A percentile compares a stretch with the other conserved stretches of the same genome.
phyloP scores from a whole-genome alignment of 2,797 vertebrate genomes.

The Danionella dracula region DNA sequence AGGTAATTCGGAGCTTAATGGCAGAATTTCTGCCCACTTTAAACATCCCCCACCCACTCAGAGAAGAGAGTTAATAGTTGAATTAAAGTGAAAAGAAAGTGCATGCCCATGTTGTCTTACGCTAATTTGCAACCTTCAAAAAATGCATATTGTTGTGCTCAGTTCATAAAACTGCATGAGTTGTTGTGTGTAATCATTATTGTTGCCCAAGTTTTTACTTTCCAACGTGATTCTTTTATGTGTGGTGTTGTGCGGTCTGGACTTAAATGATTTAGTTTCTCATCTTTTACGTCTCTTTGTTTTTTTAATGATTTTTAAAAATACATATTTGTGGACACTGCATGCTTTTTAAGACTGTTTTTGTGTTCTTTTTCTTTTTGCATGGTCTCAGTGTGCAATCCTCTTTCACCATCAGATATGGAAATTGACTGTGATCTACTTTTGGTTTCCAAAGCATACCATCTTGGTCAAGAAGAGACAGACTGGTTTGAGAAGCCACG shows the following conservation, averaged over 20 bases:
- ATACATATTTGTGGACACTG: too few relatives aligned
- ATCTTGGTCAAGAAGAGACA: slow-evolving; percentile 98
- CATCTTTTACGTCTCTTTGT: too few relatives aligned
- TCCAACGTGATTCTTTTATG: slow-evolving; percentile 35
- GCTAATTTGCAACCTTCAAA: slow-evolving; percentile 61
- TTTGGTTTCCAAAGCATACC: slow-evolving; percentile 99
- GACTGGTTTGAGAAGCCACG: slow-evolving; percentile 99
- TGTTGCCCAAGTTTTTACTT: slow-evolving; percentile 46
- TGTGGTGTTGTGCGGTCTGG: slow-evolving; percentile 5
- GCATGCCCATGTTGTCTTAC: slow-evolving; percentile 71
- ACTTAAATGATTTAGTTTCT: not conserved
- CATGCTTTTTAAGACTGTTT: slow-evolving; percentile 41
- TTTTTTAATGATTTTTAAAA: too few relatives aligned
- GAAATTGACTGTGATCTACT: slow-evolving; percentile 92
- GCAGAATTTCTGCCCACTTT: slow-evolving; percentile 70
- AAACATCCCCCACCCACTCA: slow-evolving; percentile 77
- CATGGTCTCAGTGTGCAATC: slow-evolving; percentile 79
- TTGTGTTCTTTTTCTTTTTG: slow-evolving; percentile 73
- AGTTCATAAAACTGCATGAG: slow-evolving; percentile 66
- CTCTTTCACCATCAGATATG: slow-evolving; percentile 64
- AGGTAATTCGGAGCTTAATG: slow-evolving; percentile 90
- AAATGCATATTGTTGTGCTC: slow-evolving; percentile 56
- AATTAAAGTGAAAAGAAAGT: slow-evolving; percentile 65
- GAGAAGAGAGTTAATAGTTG: slow-evolving; percentile 61
- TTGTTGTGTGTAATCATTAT: slow-evolving; percentile 65